phyloP scores from a whole-genome alignment of 2,113 vertebrate genomes.

The Protobothrops flavoviridis region DNA sequence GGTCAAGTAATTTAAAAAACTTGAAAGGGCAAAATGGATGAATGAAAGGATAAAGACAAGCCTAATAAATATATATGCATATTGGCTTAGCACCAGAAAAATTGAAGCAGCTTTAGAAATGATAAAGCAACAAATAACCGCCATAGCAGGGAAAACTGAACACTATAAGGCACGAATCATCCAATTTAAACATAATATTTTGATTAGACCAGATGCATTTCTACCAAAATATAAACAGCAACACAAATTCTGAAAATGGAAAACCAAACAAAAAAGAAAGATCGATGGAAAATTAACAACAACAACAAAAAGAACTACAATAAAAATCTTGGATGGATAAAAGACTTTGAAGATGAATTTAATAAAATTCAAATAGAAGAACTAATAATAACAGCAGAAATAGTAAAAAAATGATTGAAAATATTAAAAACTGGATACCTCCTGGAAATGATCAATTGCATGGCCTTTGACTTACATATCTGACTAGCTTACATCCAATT shows the following conservation, averaged over 20 bases:
- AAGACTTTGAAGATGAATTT: background rate
- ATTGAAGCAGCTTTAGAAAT: background rate
- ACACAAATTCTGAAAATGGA: background rate
- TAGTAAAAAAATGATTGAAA: background rate
- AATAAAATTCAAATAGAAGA: background rate
- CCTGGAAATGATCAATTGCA: background rate
- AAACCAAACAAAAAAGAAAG: background rate
- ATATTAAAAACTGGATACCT: background rate
- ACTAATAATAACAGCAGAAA: background rate
- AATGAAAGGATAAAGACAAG: background rate
- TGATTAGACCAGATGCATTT: background rate
- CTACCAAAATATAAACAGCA: background rate
- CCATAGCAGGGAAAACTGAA: no score
- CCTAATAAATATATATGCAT: background rate
- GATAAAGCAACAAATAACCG: background rate
- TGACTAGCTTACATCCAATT: background rate
- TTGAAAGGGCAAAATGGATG: background rate
- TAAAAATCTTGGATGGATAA: background rate
- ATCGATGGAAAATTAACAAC: background rate
- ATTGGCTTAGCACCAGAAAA: background rate
- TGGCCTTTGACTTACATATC: background rate
- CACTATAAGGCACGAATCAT: no score
- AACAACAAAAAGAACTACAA: background rate
- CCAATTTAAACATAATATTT: background rate
- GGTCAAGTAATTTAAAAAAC: background rate